A percentile compares a stretch with the other conserved stretches of the same genome.
Conservation (phyloP, 2,888 invertebrate genomes). For the Laothoe populi region DNA sequence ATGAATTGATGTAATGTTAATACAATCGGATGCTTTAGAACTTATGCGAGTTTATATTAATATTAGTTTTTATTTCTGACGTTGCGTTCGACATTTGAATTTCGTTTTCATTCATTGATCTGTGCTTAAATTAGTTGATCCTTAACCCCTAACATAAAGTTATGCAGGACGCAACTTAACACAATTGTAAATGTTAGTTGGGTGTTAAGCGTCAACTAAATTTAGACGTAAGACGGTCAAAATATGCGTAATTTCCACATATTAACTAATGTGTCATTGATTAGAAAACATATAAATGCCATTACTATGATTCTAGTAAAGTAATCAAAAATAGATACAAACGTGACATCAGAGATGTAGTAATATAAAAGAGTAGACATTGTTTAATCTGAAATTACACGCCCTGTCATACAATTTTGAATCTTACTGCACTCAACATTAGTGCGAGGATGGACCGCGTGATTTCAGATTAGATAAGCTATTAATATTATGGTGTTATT, state of each 20-base stretch:
- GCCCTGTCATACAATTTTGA: too few species aligned
- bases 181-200: too few species aligned
- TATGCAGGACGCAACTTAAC: too few species aligned
- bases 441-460: too few species aligned
- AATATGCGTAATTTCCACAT: not conserved
- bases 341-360: constrained; percentile 12
- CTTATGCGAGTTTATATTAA: not conserved
- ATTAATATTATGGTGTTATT: too few species aligned
- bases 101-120: not conserved
- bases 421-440: too few species aligned
- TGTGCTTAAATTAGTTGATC: not conserved
- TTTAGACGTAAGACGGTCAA: not conserved
- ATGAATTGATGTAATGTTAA: constrained; percentile 31
- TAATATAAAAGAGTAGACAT: constrained; percentile 3
- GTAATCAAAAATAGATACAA: not conserved
- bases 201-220: not conserved
- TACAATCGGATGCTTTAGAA: constrained; percentile 12
- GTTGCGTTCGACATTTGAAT: not conserved
- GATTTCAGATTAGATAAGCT: not conserved
- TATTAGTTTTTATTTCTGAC: constrained; percentile 1
- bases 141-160: not conserved
- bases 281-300: too few species aligned
- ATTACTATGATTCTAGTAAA: too few species aligned
- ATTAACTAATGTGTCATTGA: too few species aligned
- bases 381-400: too few species aligned